Base-by-base conservation (phyloP, 2,797 vertebrate species). In the Acridotheres tristis region DNA sequence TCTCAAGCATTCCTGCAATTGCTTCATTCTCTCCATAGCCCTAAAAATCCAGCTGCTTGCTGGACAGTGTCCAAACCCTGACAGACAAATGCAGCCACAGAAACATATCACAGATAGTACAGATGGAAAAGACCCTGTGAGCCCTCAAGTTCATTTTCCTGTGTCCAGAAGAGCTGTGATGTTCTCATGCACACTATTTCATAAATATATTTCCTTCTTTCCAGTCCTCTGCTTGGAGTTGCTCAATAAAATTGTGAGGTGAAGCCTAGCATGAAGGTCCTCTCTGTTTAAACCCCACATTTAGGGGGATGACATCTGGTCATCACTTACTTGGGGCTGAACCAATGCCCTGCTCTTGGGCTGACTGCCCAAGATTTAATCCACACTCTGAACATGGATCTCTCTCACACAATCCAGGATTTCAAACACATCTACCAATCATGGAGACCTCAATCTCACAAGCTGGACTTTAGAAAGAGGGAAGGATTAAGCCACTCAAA, bases 1-100 rank as follows among this genome's bases (percentile, higher is more conserved):
- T 96, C 92, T 74, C 88, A 85, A 93, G 91, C 80, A 95, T 94
- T 96, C 85, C 86, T 94, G 71, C 74, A 59, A 84, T 42, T 91
- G 93, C 85, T 91, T 90, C 80, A 73, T 79, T 82, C 53, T 82
- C 93, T 85, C 94, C 63, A 47, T 2, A 89, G 88, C 63, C 80
- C 85, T 34, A 27, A 9, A 75, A 90, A 71, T 82, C 89, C 96
- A 96, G 91, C 94, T 97, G 93, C 63, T 87, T 12, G 2, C 89
- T 94, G 96, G 95, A 74, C 68, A 72, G 38, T 48, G 63, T 89
- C 93, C 96, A 95, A 94, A 94, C 45, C 54, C 77, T 62, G 85
- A 95, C 74, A 79, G 91, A 91, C 81, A 83, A 67, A 82, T n/a
- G 68, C 43, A 83, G 65, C 67, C 83, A 89, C 10, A 89, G 71